Conservation (phyloP, 2,888 invertebrate genomes). For the Platypus cylindrus region DNA sequence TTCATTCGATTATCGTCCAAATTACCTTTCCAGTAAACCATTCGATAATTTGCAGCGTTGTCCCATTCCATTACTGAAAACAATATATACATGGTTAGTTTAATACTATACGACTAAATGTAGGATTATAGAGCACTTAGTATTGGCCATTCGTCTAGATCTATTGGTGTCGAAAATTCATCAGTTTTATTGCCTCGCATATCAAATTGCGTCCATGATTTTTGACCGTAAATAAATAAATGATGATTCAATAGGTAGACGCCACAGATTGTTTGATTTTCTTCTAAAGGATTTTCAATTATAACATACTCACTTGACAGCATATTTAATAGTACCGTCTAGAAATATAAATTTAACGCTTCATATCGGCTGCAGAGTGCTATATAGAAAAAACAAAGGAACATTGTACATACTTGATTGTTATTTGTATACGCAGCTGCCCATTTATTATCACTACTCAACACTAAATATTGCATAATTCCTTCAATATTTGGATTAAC, state of each 20-base stretch:
- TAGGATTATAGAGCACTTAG: too few species aligned
- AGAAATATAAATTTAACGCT: too few species aligned
- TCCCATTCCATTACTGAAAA: constrained; percentile 56
- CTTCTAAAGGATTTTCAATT: constrained; percentile 72
- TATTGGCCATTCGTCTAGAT: constrained; percentile 58
- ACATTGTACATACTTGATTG: constrained; percentile 49
- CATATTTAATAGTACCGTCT: constrained; percentile 82
- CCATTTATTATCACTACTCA: constrained; percentile 92
- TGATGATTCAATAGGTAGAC: constrained; percentile 54
- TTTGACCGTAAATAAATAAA: constrained; percentile 65
- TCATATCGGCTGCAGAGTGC: constrained; percentile 7
- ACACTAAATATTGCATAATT: constrained; percentile 85
- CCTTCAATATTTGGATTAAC: constrained; percentile 90
- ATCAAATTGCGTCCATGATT: constrained; percentile 64
- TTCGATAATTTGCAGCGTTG: constrained; percentile 52
- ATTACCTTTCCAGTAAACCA: constrained; percentile 71
- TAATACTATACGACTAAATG: too few species aligned
- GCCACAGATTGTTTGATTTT: constrained; percentile 50
- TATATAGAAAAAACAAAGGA: neutral
- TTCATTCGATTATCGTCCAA: constrained; percentile 63
- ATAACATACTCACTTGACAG: constrained; percentile 85
- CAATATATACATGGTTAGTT: neutral
- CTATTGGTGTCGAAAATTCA: constrained; percentile 42
- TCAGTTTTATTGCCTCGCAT: constrained; percentile 62
- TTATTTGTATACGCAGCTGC: constrained; percentile 94